Evolutionary conservation across 2,888 invertebrate genomes (phyloP).

Genomic region (Catocala nupta): DNA sequence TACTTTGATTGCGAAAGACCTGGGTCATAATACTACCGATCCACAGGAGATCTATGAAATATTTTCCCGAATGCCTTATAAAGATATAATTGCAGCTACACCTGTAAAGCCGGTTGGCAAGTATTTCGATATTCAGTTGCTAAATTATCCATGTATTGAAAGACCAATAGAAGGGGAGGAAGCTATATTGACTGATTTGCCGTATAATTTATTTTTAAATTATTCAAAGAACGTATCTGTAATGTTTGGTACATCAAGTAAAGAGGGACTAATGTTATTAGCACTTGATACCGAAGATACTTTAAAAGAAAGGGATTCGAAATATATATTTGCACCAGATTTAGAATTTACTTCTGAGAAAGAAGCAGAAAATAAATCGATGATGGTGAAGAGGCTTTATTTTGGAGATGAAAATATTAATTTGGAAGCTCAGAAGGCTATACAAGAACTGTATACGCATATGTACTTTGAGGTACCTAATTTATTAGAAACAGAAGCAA

Average conservation of each 20-base stretch:
- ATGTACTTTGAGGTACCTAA: constrained; percentile 76
- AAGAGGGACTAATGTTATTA: constrained; percentile 69
- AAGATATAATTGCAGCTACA: constrained; percentile 62
- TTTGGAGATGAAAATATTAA: constrained; percentile 77
- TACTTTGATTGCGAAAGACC: constrained; percentile 69
- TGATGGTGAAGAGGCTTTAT: constrained; percentile 73
- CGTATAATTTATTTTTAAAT: constrained; percentile 67
- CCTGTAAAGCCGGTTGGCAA: constrained; percentile 67
- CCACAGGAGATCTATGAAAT: constrained; percentile 73
- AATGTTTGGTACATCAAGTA: constrained; percentile 72
- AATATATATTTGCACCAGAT: constrained; percentile 77
- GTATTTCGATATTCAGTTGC: constrained; percentile 74
- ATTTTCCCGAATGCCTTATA: constrained; percentile 63
- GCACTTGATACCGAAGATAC: constrained; percentile 54
- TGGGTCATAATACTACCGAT: constrained; percentile 69
- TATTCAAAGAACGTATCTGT: constrained; percentile 64
- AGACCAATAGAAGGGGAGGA: constrained; percentile 68
- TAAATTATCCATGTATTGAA: constrained; percentile 78
- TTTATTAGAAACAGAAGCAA: constrained; percentile 67
- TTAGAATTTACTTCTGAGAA: constrained; percentile 67
- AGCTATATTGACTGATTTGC: constrained; percentile 71
- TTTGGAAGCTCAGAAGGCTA: constrained; percentile 69
- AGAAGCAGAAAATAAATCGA: constrained; percentile 63
- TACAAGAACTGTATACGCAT: constrained; percentile 72
- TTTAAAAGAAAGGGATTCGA: constrained; percentile 61